Base-by-base conservation (phyloP, 2,888 invertebrate genomes). In the Spisula subtruncata region DNA sequence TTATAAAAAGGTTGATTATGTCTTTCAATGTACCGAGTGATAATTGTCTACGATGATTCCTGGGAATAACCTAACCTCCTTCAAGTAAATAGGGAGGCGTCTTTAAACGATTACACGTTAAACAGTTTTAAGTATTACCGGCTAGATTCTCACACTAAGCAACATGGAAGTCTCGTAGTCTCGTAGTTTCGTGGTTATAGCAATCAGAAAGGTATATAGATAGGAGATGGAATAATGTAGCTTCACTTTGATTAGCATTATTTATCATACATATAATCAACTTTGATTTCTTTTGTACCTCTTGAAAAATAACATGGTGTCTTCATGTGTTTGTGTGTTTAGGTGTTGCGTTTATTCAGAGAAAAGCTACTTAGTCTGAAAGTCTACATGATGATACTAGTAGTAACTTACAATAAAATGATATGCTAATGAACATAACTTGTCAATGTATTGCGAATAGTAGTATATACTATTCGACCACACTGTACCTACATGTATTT, bases 51-150 rank as follows among this genome's bases (percentile, higher is more conserved):
- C 25, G 25, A 25, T 25, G 60, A 66, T 10, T 25, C 8, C 60
- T n/a, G 25, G 25, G 25, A 66, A 66, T 25, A n/a, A 25, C 25
- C n/a, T 66, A 25, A 25, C 60, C 60, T 66, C 60, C 25, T 25
- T n/a, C 60, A 25, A 66, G 60, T 66, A 66, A 66, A 66, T n/a
- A 66, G 60, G 60, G 60, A 66, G 60, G 60, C 25, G 60, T 66
- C 25, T 66, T 20, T n/a, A 25, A 66, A 25, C n/a, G 20, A 66
- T 25, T 10, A 66, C 25, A 66, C 10, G 60, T 66, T 25, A 66
- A 66, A 66, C 60, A 25, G 60, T 66, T 66, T n/a, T 6, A n/a
- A 66, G 25, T 66, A 66, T 25, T 25, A 66, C 25, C 1, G 60
- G 25, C 60, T 12, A 4, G n/a, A 25, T 66, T 66, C 25, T 66